Percentiles rank a stretch among this genome's conserved stretches.
Evolutionary conservation across 2,113 vertebrate species (phyloP).

Genomic region (Toxotes chatareus): DNA sequence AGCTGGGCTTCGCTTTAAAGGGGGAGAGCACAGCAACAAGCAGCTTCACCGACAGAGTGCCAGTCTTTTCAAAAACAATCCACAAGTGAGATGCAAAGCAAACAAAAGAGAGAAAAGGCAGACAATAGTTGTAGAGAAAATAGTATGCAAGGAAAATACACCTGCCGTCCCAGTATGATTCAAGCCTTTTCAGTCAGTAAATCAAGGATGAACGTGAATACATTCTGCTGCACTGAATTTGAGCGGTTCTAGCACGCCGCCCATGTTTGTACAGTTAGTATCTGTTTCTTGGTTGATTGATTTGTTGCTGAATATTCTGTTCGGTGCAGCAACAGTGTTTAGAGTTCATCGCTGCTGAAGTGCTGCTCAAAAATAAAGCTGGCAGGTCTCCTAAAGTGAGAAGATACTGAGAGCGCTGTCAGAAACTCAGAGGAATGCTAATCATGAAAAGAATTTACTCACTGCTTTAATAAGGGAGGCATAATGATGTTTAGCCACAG

Average conservation of each 20-base stretch:
- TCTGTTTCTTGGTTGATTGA: constrained; percentile 12
- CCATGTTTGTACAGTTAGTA: background rate
- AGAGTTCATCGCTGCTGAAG: background rate
- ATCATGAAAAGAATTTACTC: background rate
- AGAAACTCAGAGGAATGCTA: background rate
- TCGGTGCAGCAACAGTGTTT: background rate
- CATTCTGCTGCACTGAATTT: background rate
- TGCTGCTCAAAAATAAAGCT: background rate
- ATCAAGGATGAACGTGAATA: background rate
- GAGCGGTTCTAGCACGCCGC: background rate
- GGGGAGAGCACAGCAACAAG: background rate
- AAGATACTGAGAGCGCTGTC: background rate
- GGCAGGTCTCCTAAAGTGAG: background rate
- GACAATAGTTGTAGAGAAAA: background rate
- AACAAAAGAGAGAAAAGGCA: constrained; percentile 3
- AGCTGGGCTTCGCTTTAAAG: background rate
- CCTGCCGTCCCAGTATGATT: background rate
- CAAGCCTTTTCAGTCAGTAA: background rate
- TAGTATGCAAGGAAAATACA: background rate
- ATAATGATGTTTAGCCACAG: background rate
- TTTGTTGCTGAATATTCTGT: constrained; percentile 8
- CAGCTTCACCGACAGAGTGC: background rate
- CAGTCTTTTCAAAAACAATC: constrained; percentile 10
- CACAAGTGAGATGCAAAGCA: background rate
- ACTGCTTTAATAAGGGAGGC: background rate